A percentile compares a stretch with the other conserved stretches of the same genome.
Evolutionary conservation across 2,113 vertebrate genomes (phyloP).

Genomic region (Eulemur macaco): DNA sequence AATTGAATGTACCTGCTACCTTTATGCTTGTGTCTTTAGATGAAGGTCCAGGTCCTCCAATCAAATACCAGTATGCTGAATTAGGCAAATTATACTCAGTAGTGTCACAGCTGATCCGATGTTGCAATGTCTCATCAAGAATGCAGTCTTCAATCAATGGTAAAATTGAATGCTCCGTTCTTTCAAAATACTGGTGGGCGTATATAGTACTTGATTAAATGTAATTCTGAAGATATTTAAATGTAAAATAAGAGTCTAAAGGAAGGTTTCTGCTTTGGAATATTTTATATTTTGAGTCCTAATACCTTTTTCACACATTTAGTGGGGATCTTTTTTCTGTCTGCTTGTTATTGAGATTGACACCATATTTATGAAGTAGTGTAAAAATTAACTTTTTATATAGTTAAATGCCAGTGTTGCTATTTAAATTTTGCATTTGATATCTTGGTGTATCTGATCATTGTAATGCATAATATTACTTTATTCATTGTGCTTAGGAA

Average conservation of each 20-base stretch:
- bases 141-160: constrained; percentile 99
- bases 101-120: constrained; percentile 97
- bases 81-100: constrained; percentile 98
- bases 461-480: not conserved
- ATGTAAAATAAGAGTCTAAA: not conserved
- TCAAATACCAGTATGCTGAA: constrained; percentile 99
- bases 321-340: not conserved
- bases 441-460: not conserved
- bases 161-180: constrained; percentile 78
- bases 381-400: constrained; percentile 13
- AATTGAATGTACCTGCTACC: constrained; percentile 97
- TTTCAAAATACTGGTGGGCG: constrained; percentile 2
- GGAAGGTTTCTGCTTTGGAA: not conserved
- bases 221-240: constrained; percentile 12
- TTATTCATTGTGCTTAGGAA: constrained; percentile 15
- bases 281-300: constrained; percentile 28
- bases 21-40: constrained; percentile 99
- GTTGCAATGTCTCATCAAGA: constrained; percentile 97
- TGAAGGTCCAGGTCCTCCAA: constrained; percentile 98
- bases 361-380: not conserved
- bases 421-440: not conserved
- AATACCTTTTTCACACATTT: not conserved
- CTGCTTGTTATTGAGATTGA: not conserved
- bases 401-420: not conserved
- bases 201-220: constrained; percentile 13